These are phyloP conservation scores for Ameiurus melas DNA, from an alignment of 2,113 vertebrate genomes.

Conservation along the genomic window DNA sequence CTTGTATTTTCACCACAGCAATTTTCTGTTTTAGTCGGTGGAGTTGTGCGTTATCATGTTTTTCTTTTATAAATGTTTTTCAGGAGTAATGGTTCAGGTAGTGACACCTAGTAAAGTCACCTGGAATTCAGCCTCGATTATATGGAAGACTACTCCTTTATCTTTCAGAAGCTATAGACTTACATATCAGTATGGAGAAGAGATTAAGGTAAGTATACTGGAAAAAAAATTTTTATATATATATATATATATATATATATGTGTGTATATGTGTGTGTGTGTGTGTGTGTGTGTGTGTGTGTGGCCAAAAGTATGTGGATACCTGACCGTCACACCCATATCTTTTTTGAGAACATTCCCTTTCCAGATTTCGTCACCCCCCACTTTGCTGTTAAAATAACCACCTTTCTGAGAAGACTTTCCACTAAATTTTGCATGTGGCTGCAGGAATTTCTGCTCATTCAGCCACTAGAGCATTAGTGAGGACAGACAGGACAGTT, in stretches of 20 bases:
- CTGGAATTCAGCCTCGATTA: constrained; percentile 72
- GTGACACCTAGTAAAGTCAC: constrained; percentile 71
- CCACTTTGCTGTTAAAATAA: not conserved
- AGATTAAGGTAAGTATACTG: constrained; percentile 67
- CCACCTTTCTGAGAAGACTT: not conserved
- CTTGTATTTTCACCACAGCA: not conserved
- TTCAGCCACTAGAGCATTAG: not conserved
- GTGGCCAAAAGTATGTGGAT: not conserved
- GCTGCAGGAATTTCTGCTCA: not conserved
- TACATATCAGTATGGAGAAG: constrained; percentile 70
- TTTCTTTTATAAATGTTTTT: constrained; percentile 22
- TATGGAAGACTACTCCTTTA: constrained; percentile 69
- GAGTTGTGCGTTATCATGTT: not conserved
- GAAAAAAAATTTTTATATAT: not conserved
- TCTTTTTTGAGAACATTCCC: not conserved
- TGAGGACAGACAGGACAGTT: not conserved
- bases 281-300: too few species aligned
- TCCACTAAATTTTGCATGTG: not conserved
- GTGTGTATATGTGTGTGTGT: too few species aligned
- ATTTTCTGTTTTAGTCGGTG: not conserved
- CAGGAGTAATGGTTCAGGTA: constrained; percentile 67
- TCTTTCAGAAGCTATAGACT: constrained; percentile 79
- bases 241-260: too few species aligned
- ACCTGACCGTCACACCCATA: not conserved
- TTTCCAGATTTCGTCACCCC: not conserved